These are phyloP conservation scores for Caenorhabditis imperialis DNA, from an alignment of 2,888 invertebrate genomes.

Conservation along the genomic window DNA sequence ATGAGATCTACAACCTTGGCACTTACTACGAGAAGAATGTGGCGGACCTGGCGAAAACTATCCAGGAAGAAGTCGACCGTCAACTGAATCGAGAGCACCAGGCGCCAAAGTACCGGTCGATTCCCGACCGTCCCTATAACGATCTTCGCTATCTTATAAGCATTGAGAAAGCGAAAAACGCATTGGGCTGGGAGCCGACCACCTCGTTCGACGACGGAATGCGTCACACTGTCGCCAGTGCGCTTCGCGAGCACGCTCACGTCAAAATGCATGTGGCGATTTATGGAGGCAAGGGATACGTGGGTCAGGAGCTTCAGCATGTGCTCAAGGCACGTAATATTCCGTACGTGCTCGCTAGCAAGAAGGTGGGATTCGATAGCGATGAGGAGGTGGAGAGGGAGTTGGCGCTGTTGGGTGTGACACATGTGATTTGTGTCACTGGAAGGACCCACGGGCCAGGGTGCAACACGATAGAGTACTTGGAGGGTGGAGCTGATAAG, in stretches of 20 bases:
- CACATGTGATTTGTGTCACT: conserved; percentile 77
- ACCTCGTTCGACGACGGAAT: conserved; percentile 75
- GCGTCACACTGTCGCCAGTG: conserved; percentile 68
- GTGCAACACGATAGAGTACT: conserved; percentile 75
- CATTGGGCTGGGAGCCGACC: conserved; percentile 73
- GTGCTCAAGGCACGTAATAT: conserved; percentile 62
- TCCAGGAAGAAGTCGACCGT: conserved; percentile 74
- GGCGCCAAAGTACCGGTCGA: conserved; percentile 66
- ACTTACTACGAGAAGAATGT: conserved; percentile 77
- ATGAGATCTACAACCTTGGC: conserved; percentile 76
- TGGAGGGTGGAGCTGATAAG: conserved; percentile 76
- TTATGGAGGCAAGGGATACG: conserved; percentile 70
- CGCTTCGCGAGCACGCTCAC: conserved; percentile 61
- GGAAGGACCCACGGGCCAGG: conserved; percentile 70
- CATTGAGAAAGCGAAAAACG: conserved; percentile 70
- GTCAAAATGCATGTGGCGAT: conserved; percentile 73
- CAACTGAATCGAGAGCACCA: conserved; percentile 64
- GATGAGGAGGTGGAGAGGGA: conserved; percentile 73
- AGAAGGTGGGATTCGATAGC: conserved; percentile 66
- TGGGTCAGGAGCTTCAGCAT: conserved; percentile 67
- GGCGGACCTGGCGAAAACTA: conserved; percentile 69
- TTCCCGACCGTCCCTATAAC: conserved; percentile 77
- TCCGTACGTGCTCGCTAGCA: conserved; percentile 67
- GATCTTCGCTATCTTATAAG: conserved; percentile 76
- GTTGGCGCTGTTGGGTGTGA: conserved; percentile 67